Percentiles rank a stretch among this genome's conserved stretches.
Evolutionary conservation across 2,797 vertebrate genomes (phyloP).

Genomic region (Pseudochromis fuscus): DNA sequence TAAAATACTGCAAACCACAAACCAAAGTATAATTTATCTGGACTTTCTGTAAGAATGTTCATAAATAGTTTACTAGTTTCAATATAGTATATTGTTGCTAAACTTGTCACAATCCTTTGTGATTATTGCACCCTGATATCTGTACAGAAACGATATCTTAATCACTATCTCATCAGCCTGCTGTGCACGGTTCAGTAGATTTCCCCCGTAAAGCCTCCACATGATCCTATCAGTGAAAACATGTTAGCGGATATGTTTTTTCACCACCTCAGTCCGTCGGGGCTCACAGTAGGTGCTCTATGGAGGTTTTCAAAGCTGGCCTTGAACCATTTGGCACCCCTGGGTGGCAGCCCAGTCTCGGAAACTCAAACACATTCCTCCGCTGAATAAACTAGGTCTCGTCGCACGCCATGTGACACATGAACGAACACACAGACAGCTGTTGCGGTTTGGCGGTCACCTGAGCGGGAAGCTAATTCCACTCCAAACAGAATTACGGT

Average conservation of each 20-base stretch:
- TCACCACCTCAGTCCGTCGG: constrained; percentile 51
- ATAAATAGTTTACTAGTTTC: no score
- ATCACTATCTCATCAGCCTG: background rate
- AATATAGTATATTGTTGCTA: background rate
- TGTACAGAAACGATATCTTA: background rate
- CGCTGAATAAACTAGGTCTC: constrained; percentile 74
- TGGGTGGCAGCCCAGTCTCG: constrained; percentile 75
- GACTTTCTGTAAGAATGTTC: background rate
- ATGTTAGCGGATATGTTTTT: constrained; percentile 49
- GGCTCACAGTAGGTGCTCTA: constrained; percentile 78
- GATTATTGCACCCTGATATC: background rate
- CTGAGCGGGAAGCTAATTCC: constrained; percentile 85
- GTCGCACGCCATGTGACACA: constrained; percentile 65
- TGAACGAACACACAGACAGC: constrained; percentile 74
- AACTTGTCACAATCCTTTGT: background rate
- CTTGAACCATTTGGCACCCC: constrained; percentile 78
- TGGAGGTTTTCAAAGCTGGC: constrained; percentile 81
- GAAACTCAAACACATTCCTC: constrained; percentile 85
- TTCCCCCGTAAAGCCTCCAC: constrained; percentile 36
- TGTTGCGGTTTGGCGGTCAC: constrained; percentile 86
- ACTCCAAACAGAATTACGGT: constrained; percentile 87
- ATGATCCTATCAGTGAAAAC: constrained; percentile 54
- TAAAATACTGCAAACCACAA: background rate
- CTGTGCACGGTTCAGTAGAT: constrained; percentile 34
- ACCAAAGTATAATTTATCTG: background rate